These are phyloP conservation scores for Hirtodrosophila alboralis DNA, from an alignment of 2,888 invertebrate species.

Conservation along the genomic window DNA sequence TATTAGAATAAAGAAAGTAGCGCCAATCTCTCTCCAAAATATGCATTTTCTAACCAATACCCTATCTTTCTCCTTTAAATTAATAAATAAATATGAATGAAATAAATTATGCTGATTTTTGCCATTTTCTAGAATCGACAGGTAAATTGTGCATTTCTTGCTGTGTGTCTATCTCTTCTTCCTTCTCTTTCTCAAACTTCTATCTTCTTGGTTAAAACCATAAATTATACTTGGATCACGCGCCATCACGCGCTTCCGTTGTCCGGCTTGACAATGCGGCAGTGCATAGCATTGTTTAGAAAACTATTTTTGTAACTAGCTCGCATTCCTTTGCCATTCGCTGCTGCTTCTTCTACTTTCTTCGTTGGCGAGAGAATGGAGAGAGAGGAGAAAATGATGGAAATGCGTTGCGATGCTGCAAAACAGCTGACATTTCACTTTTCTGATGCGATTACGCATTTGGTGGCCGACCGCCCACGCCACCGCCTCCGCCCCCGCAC, in stretches of 20 bases:
- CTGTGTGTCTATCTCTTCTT: not conserved
- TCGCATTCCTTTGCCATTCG: conserved; percentile 51
- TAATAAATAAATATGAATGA: too few relatives aligned
- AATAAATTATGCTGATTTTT: too few relatives aligned
- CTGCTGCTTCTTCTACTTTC: not conserved
- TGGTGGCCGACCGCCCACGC: conserved; percentile 22
- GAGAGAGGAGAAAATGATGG: conserved; percentile 53
- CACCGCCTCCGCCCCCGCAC: too few relatives aligned
- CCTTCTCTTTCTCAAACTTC: not conserved
- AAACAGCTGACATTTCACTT: conserved; percentile 71
- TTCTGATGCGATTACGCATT: conserved; percentile 71
- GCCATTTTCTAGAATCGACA: too few relatives aligned
- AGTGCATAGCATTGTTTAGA: conserved; percentile 58
- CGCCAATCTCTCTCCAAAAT: too few relatives aligned
- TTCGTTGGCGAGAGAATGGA: too few relatives aligned
- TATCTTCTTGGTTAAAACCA: conserved; percentile 10
- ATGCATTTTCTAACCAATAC: too few relatives aligned
- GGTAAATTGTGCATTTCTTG: not conserved
- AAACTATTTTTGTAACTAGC: conserved; percentile 64
- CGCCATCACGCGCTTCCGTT: conserved; percentile 42
- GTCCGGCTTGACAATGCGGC: conserved; percentile 48
- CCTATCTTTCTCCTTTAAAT: too few relatives aligned
- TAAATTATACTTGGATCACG: conserved; percentile 69
- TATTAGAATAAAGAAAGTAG: too few relatives aligned
- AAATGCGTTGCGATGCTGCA: conserved; percentile 27